These are phyloP conservation scores for Enteromius argenteus DNA, from an alignment of 2,797 vertebrate genomes.

Conservation along the genomic window DNA sequence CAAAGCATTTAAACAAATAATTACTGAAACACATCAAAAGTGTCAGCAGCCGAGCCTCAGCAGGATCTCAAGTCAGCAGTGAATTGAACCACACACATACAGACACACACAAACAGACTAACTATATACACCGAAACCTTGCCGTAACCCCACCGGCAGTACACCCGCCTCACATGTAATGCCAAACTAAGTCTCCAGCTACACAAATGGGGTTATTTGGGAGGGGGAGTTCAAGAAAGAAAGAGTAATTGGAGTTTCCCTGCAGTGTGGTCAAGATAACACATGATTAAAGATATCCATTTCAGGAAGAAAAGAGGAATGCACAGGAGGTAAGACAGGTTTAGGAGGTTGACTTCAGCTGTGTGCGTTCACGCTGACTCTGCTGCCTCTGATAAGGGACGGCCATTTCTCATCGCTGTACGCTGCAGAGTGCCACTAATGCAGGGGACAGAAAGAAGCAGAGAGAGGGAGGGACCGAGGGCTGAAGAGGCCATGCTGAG, in stretches of 20 bases:
- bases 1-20: constrained; percentile 76
- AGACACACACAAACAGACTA: constrained; percentile 10
- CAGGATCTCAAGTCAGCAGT: constrained; percentile 52
- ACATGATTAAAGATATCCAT: constrained; percentile 28
- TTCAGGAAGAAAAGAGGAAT: constrained; percentile 38
- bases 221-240: not conserved
- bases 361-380: constrained; percentile 16
- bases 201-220: not conserved
- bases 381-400: constrained; percentile 32
- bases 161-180: constrained; percentile 68
- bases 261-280: constrained; percentile 20
- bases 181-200: constrained; percentile 5
- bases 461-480: constrained; percentile 1
- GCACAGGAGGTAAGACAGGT: not conserved
- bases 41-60: constrained; percentile 57
- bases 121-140: constrained; percentile 64
- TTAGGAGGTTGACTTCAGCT: not conserved
- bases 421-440: not conserved
- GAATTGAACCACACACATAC: constrained; percentile 39
- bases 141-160: constrained; percentile 63
- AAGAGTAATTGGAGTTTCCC: constrained; percentile 8
- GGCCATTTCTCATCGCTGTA: constrained; percentile 21
- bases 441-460: not conserved
- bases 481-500: not conserved
- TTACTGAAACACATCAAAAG: constrained; percentile 65